Conservation (phyloP, 2,113 vertebrate genomes). For the Hydropotes inermis region DNA sequence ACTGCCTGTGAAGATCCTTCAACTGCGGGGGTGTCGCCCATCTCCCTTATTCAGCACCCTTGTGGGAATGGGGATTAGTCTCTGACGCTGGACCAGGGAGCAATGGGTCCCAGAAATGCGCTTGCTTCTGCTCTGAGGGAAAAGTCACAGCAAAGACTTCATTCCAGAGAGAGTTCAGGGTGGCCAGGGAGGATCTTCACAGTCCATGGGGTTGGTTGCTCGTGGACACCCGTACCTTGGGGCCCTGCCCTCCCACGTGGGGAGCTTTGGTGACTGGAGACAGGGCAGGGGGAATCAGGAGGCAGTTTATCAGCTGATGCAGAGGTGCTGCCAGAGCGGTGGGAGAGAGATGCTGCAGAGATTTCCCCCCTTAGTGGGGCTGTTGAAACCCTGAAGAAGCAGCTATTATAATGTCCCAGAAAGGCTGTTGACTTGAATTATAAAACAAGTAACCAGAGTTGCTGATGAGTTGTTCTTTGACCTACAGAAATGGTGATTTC, state of each 20-base stretch:
- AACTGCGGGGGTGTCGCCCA: neutral
- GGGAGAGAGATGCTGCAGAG: neutral
- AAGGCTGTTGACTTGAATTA: neutral
- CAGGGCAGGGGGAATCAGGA: fast-evolving
- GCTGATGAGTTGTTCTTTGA: neutral
- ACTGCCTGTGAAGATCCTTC: neutral
- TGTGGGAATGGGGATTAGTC: neutral
- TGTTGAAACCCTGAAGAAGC: neutral
- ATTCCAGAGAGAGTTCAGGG: neutral
- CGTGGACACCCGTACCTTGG: too few species aligned
- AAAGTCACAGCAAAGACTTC: neutral
- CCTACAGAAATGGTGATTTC: neutral
- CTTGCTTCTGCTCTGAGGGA: neutral
- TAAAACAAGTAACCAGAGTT: neutral
- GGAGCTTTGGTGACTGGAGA: neutral
- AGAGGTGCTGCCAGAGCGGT: neutral
- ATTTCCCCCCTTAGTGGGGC: neutral
- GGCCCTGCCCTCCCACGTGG: neutral
- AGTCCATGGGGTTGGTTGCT: too few species aligned
- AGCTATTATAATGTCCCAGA: neutral
- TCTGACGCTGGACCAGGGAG: neutral
- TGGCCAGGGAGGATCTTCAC: neutral
- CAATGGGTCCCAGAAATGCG: neutral
- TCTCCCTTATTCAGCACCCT: neutral
- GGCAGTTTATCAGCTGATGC: neutral